Conservation (phyloP, 2,888 invertebrate species). For the Eledona agricola region DNA sequence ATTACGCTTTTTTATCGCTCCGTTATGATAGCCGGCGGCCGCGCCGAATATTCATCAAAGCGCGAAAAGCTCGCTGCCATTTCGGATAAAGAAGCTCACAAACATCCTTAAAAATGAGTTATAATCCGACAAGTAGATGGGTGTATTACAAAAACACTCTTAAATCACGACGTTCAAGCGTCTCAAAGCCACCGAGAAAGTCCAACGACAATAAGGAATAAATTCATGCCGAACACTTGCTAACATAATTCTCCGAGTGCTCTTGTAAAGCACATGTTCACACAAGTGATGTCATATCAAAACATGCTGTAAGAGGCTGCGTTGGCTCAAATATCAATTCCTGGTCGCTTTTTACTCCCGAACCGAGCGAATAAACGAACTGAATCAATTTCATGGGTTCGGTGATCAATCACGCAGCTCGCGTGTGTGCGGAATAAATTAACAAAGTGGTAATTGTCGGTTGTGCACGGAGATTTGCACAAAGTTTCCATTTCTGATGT, state of each 20-base stretch:
- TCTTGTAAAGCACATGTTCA: slow-evolving; percentile 28
- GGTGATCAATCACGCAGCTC: slow-evolving; percentile 25
- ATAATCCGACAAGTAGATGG: slow-evolving; percentile 27
- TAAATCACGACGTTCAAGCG: slow-evolving; percentile 21
- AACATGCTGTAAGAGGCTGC: slow-evolving; percentile 12
- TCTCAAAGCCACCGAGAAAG: slow-evolving; percentile 16
- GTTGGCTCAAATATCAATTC: slow-evolving; percentile 25
- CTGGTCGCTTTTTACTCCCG: slow-evolving; percentile 21
- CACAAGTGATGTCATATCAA: slow-evolving; percentile 28
- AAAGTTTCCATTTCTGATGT: too few species aligned
- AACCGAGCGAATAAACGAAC: too few species aligned
- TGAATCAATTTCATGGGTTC: slow-evolving; percentile 17
- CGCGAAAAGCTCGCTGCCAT: slow-evolving; percentile 17
- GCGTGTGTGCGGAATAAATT: slow-evolving; percentile 27
- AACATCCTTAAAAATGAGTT: slow-evolving; percentile 24
- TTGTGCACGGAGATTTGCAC: too few species aligned
- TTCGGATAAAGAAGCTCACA: slow-evolving; percentile 16
- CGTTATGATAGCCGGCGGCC: not conserved
- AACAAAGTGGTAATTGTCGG: slow-evolving; percentile 15
- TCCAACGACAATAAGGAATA: slow-evolving; percentile 14
- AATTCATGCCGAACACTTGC: slow-evolving; percentile 17
- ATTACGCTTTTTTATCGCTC: not conserved
- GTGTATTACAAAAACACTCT: slow-evolving; percentile 25
- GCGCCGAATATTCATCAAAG: slow-evolving; percentile 7
- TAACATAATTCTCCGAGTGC: slow-evolving; percentile 16